These are phyloP conservation scores for Lycia hirtaria DNA, from an alignment of 2,888 invertebrate species.

Conservation along the genomic window DNA sequence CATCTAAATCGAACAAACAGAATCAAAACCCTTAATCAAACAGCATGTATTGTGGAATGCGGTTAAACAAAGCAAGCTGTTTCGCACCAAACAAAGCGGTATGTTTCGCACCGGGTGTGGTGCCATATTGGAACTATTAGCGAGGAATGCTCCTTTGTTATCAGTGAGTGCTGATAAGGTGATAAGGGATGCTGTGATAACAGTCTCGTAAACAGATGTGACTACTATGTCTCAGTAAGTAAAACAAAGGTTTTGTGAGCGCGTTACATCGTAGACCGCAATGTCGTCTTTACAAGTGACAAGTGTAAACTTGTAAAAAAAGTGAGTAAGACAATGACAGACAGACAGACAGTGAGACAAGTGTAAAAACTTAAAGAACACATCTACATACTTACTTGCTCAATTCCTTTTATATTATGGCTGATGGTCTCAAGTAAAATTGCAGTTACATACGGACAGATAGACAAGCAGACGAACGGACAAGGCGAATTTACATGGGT, in stretches of 20 bases:
- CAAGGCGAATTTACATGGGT: no score
- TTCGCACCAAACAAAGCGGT: conserved; percentile 28
- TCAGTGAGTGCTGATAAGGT: conserved; percentile 34
- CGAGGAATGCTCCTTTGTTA: conserved; percentile 21
- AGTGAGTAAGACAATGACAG: no score
- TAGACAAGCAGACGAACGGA: no score
- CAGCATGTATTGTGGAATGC: conserved; percentile 36
- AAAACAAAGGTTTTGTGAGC: not conserved
- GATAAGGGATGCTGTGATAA: conserved; percentile 35
- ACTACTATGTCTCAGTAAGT: conserved; percentile 5
- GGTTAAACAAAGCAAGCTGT: conserved; percentile 31
- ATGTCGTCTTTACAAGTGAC: no score
- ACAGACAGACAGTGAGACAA: no score
- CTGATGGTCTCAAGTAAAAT: no score
- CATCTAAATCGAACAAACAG: not conserved
- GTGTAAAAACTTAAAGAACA: no score
- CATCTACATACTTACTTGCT: no score
- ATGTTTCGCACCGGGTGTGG: conserved; percentile 17
- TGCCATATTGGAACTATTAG: conserved; percentile 30
- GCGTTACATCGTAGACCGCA: no score
- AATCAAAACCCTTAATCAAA: conserved; percentile 16
- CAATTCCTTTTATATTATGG: no score
- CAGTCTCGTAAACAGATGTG: not conserved
- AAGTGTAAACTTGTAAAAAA: no score
- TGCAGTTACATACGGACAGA: no score